Evolutionary conservation across 2,797 vertebrate species (phyloP), one percentile per base, ranked within the genome.

Genomic region (Remorina albescens): DNA sequence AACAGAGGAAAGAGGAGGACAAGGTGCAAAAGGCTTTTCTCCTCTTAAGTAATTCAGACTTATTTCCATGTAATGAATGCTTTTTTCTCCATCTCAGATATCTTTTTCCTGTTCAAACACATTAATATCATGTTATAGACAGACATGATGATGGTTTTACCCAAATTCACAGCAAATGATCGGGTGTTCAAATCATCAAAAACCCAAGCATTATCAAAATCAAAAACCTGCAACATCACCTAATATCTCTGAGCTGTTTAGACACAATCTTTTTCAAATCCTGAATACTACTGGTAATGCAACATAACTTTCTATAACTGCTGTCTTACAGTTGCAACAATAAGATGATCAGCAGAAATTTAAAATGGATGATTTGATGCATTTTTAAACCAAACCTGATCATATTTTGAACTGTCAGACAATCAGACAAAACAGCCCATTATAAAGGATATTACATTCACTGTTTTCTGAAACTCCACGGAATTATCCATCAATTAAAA

Each of bases 11-110:
- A 15, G 41, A 67, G 10, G 18, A 15, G 7, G 9, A 5, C 37
- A 42, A 12, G 55, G 4, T 12, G n/a, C n/a, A 57, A 50, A 34
- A 72, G 63, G 67, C 59, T 54, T 61, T 69, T 69, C 58, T 74
- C 7, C 30, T 57, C 73, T 64, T 9, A 39, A 3, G 10, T 13
- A 36, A 25, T 19, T 21, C 11, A 9, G 4, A 21, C 2, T 21
- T 0, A 30, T 51, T 50, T 67, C 49, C 67, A 3, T 3, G 37
- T 11, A 49, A 10, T 56, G 5, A 15, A 10, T 6, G n/a, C n/a
- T n/a, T n/a, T n/a, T n/a, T n/a, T n/a, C n/a, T n/a, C n/a, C n/a
- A n/a, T n/a, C n/a, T n/a, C n/a, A n/a, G n/a, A n/a, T n/a, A 19
- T 2, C 16, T 11, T 32, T 71, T 8, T 46, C 15, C 6, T 50